Conservation (phyloP, 2,113 vertebrate species). For the Pantherophis guttatus region DNA sequence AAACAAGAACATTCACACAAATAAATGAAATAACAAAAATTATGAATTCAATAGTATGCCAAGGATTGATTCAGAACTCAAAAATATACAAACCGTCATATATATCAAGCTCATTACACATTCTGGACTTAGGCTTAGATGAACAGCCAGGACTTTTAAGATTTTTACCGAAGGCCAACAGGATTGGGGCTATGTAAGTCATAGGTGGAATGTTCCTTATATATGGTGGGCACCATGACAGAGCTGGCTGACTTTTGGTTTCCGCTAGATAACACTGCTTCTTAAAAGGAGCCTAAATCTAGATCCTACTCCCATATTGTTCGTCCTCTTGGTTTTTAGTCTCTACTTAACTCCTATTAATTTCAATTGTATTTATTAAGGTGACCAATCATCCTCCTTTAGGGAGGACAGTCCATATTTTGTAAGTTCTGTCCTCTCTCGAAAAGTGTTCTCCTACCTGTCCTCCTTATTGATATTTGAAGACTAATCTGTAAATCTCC, state of each 20-base stretch:
- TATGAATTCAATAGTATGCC: not conserved
- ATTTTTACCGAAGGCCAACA: not conserved
- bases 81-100: not conserved
- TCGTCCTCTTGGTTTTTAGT: not conserved
- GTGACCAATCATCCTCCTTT: too few species aligned
- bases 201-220: not conserved
- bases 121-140: not conserved
- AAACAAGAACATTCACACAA: not conserved
- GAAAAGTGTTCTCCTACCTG: too few species aligned
- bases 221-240: not conserved
- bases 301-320: not conserved
- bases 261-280: not conserved
- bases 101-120: not conserved
- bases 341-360: not conserved
- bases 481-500: too few species aligned
- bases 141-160: not conserved
- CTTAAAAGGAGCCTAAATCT: not conserved
- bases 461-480: too few species aligned
- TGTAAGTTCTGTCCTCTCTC: too few species aligned
- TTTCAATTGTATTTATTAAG: not conserved
- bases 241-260: not conserved
- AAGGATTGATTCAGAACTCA: not conserved
- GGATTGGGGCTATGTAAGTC: not conserved
- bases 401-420: too few species aligned
- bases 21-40: not conserved